phyloP scores from a whole-genome alignment of 64 coral and sea anemone species.

The Montipora sp. region DNA sequence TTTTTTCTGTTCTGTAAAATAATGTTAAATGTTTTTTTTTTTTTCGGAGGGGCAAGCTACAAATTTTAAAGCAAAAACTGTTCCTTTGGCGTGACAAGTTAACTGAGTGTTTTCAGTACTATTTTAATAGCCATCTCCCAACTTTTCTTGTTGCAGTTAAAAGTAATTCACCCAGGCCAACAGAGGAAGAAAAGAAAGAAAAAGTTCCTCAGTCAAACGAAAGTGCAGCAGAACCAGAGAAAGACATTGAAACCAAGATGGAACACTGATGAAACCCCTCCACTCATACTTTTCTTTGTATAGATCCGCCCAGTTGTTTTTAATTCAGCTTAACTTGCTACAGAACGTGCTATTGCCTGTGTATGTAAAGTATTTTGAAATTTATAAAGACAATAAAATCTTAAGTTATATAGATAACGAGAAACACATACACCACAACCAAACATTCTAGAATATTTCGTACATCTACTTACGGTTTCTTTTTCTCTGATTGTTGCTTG shows the following conservation, averaged over 20 bases:
- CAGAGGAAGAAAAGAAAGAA: slow-evolving; percentile 37
- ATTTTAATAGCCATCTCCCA: not conserved
- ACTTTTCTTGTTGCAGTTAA: slow-evolving; percentile 6
- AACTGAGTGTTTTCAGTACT: not conserved
- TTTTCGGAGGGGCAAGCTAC: not conserved
- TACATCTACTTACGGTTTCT: not conserved
- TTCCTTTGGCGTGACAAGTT: no score
- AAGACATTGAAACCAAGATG: slow-evolving; percentile 32
- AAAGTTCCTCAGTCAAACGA: slow-evolving; percentile 11
- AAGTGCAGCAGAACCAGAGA: not conserved
- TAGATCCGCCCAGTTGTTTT: slow-evolving; percentile 17
- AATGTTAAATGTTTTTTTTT: not conserved
- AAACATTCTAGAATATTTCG: no score
- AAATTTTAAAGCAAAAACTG: no score
- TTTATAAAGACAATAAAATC: slow-evolving; percentile 40
- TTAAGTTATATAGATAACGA: slow-evolving; percentile 8
- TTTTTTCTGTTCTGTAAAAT: not conserved
- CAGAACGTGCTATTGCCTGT: not conserved
- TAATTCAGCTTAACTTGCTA: not conserved
- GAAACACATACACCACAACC: not conserved
- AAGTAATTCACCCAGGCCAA: slow-evolving; percentile 29
- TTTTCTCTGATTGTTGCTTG: not conserved
- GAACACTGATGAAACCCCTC: slow-evolving; percentile 21
- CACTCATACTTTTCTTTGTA: not conserved
- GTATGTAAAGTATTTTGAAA: slow-evolving; percentile 16